phyloP scores from a whole-genome alignment of 2,113 vertebrate species.

The Potamarius usumacintae region DNA sequence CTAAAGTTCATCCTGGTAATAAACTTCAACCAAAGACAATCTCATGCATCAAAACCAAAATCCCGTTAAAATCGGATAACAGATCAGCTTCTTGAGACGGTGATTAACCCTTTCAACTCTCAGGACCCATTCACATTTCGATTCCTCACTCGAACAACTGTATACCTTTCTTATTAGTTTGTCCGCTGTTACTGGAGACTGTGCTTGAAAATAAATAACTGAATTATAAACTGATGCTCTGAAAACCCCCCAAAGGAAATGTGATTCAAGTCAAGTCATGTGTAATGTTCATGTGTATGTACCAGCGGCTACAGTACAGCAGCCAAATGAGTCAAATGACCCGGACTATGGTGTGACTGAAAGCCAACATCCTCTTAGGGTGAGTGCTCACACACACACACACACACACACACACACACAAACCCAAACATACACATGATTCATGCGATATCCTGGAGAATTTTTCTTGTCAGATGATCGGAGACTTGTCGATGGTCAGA shows the following conservation, averaged over 20 bases:
- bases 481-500: not conserved
- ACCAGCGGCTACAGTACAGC: not conserved
- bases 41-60: not conserved
- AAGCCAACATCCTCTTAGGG: conserved; percentile 15
- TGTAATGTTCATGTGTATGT: not conserved
- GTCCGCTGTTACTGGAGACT: too few species aligned
- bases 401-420: conserved; percentile 8
- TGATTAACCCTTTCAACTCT: not conserved
- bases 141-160: not conserved
- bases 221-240: not conserved
- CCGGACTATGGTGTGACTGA: conserved; percentile 32
- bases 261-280: not conserved
- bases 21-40: not conserved
- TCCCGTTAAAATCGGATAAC: too few species aligned
- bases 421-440: conserved; percentile 27
- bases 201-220: not conserved
- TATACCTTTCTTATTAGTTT: not conserved
- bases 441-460: conserved; percentile 14
- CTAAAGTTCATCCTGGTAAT: conserved; percentile 10
- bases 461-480: conserved; percentile 31
- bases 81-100: not conserved
- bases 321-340: conserved; percentile 45
- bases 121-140: not conserved
- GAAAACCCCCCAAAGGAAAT: not conserved
- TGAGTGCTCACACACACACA: conserved; percentile 7